Conservation (phyloP, 2,888 invertebrate species). For the Cantharis lateralis region DNA sequence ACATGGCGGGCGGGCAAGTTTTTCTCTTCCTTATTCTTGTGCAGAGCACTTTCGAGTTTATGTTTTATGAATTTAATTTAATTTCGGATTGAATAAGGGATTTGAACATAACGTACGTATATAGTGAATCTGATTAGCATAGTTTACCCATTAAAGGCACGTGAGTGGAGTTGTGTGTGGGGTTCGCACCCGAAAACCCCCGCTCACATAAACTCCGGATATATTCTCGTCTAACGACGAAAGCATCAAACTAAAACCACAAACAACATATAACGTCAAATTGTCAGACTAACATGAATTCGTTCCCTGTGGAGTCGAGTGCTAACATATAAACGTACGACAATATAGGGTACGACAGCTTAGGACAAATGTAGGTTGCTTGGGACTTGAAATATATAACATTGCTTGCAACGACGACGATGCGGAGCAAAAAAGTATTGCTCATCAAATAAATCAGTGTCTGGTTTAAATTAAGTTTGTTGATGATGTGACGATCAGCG, state of each 20-base stretch:
- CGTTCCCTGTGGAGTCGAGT: constrained; percentile 12
- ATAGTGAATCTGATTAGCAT: constrained; percentile 25
- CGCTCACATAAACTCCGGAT: constrained; percentile 4
- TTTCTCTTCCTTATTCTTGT: neutral
- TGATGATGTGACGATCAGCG: neutral
- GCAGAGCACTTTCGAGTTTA: neutral
- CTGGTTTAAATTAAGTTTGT: neutral
- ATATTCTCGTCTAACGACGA: constrained; percentile 23
- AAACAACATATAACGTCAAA: constrained; percentile 32
- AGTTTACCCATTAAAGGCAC: constrained; percentile 27
- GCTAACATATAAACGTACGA: neutral
- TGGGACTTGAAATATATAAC: neutral
- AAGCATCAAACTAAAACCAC: constrained; percentile 29
- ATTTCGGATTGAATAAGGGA: constrained; percentile 16
- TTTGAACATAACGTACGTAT: constrained; percentile 16
- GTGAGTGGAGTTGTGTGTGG: constrained; percentile 18
- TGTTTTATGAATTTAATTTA: constrained; percentile 20
- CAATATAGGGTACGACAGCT: constrained; percentile 20
- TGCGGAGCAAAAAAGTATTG: neutral
- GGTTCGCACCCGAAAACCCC: constrained; percentile 6
- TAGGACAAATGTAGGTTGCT: neutral
- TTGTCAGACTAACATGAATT: constrained; percentile 28
- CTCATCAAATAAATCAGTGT: neutral
- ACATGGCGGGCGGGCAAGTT: neutral
- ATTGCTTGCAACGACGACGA: neutral